These are phyloP conservation scores for Drosophila takahashii DNA, from an alignment of 1,140 invertebrate genomes.

Conservation along the genomic window DNA sequence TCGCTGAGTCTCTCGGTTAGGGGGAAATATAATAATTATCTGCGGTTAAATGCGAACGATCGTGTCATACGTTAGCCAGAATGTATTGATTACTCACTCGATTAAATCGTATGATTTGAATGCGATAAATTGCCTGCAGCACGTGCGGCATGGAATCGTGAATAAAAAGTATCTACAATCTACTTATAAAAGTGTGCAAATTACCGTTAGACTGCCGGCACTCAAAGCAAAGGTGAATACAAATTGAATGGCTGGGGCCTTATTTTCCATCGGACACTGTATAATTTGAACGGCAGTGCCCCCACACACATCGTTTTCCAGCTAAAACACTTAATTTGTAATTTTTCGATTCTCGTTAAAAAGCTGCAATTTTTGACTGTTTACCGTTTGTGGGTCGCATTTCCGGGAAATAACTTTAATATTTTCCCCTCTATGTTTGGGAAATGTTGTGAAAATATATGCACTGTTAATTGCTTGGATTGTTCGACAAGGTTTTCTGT, in stretches of 20 bases:
- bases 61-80: slow-evolving; percentile 45
- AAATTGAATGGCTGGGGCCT: slow-evolving; percentile 37
- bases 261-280: not conserved
- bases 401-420: slow-evolving; percentile 65
- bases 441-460: slow-evolving; percentile 47
- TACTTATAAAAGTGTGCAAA: slow-evolving; percentile 39
- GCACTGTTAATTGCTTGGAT: slow-evolving; percentile 52
- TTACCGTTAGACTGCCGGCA: slow-evolving; percentile 37
- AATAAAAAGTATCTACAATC: slow-evolving; percentile 3
- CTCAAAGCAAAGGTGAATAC: slow-evolving; percentile 40
- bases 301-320: slow-evolving; percentile 29
- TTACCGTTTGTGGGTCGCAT: slow-evolving; percentile 41
- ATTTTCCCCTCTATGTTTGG: slow-evolving; percentile 24
- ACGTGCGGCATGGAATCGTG: slow-evolving; percentile 41
- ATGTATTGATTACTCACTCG: slow-evolving; percentile 47
- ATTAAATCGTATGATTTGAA: slow-evolving; percentile 34
- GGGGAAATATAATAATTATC: slow-evolving; percentile 33
- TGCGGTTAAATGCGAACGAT: slow-evolving; percentile 38
- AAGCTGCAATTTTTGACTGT: slow-evolving; percentile 49
- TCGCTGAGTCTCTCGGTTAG: slow-evolving; percentile 12
- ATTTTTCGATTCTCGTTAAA: slow-evolving; percentile 62
- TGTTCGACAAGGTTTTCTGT: slow-evolving; percentile 38
- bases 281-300: slow-evolving; percentile 34
- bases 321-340: slow-evolving; percentile 48
- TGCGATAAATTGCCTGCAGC: slow-evolving; percentile 37